phyloP scores from a whole-genome alignment of 2,113 vertebrate genomes.

The Strigops habroptila region DNA sequence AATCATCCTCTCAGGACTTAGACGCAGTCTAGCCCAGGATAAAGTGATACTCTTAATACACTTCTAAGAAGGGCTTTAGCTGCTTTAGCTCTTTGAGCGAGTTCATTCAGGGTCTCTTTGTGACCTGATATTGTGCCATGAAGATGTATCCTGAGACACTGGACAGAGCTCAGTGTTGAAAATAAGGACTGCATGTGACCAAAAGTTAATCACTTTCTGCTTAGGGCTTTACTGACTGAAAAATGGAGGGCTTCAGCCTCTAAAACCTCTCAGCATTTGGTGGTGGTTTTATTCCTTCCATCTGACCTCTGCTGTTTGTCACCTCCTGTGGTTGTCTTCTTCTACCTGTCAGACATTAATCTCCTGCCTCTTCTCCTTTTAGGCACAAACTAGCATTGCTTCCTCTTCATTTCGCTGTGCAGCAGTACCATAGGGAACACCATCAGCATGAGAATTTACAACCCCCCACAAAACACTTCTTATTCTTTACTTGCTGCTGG shows the following conservation, averaged over 20 bases:
- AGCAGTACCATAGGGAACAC: background rate
- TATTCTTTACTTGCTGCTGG: background rate
- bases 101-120: slow-evolving; percentile 24
- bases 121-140: background rate
- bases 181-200: background rate
- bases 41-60: background rate
- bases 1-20: background rate
- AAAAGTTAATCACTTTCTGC: background rate
- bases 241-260: background rate
- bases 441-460: background rate
- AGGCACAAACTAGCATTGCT: background rate
- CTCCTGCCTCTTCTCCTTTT: background rate
- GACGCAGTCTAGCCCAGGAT: slow-evolving; percentile 1
- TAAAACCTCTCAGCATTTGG: background rate
- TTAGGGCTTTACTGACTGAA: background rate
- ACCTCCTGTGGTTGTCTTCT: background rate
- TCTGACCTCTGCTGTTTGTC: background rate
- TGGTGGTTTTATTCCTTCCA: background rate
- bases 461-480: background rate
- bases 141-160: background rate
- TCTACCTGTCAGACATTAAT: background rate
- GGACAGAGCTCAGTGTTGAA: background rate
- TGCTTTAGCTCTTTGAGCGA: background rate
- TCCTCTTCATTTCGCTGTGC: background rate
- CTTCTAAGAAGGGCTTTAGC: slow-evolving; percentile 12